Evolutionary conservation across 2,888 invertebrate genomes (phyloP).

Genomic region (Melanophora roralis): DNA sequence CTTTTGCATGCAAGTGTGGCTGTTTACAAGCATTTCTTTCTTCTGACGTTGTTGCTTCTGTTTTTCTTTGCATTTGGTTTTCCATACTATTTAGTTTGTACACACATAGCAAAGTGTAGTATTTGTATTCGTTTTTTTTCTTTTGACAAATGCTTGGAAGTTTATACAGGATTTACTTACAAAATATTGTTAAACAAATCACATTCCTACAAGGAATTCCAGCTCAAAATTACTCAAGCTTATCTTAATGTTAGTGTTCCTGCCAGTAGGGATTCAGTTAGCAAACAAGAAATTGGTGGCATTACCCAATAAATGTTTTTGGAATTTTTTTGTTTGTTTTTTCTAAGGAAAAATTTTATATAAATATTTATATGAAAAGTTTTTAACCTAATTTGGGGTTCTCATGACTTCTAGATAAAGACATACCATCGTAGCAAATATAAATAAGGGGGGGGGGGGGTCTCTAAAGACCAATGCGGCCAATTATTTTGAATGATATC

Average conservation of each 20-base stretch:
- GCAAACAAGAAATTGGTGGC: conserved; percentile 43
- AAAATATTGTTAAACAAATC: conserved; percentile 57
- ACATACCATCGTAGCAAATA: too few species aligned
- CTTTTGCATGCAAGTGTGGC: neutral
- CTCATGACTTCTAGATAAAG: too few species aligned
- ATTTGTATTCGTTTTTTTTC: conserved; percentile 21
- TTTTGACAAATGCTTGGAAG: conserved; percentile 48
- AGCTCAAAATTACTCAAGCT: conserved; percentile 61
- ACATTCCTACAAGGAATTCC: conserved; percentile 61
- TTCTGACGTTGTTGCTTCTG: too few species aligned
- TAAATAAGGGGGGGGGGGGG: too few species aligned
- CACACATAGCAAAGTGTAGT: neutral
- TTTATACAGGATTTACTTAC: conserved; percentile 53
- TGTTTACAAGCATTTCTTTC: too few species aligned
- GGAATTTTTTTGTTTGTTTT: neutral
- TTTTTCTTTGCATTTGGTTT: too few species aligned
- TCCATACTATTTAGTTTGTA: too few species aligned
- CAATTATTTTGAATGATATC: too few species aligned
- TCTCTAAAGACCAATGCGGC: too few species aligned
- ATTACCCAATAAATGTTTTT: neutral
- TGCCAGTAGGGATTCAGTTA: conserved; percentile 54
- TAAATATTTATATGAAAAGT: too few species aligned
- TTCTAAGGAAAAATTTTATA: too few species aligned
- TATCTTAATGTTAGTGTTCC: conserved; percentile 59
- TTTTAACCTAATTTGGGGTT: too few species aligned